Percentiles rank a stretch among this genome's conserved stretches.
phyloP scores from a whole-genome alignment of 2,113 vertebrate genomes.

The Silurus meridionalis region DNA sequence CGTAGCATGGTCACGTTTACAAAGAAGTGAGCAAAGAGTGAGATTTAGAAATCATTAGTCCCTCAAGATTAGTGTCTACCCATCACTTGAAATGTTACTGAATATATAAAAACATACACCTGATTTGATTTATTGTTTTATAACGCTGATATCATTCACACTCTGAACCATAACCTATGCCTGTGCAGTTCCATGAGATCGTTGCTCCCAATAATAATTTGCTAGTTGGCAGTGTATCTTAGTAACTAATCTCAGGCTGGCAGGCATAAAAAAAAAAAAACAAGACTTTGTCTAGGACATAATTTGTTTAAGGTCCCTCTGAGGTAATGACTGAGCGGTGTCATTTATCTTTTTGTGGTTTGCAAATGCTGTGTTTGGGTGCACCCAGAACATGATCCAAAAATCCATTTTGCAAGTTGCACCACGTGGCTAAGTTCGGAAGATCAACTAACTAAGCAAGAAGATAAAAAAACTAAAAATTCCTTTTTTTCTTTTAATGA shows the following conservation, averaged over 20 bases:
- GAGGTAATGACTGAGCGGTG: not conserved
- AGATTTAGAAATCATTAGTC: too few relatives aligned
- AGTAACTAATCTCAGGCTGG: not conserved
- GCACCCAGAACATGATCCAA: not conserved
- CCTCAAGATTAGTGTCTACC: not conserved
- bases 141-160: not conserved
- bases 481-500: too few relatives aligned
- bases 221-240: not conserved
- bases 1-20: not conserved
- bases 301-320: not conserved
- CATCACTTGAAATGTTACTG: not conserved
- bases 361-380: not conserved
- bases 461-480: too few relatives aligned
- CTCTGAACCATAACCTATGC: not conserved
- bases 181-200: not conserved
- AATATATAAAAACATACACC: not conserved
- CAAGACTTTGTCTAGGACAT: not conserved
- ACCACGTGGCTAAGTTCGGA: not conserved
- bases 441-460: not conserved
- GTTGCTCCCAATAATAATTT: not conserved
- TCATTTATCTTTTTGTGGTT: not conserved
- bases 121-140: not conserved
- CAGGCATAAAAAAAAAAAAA: not conserved
- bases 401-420: not conserved
- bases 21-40: too few relatives aligned